Evolutionary conservation across 2,113 vertebrate species (phyloP), one percentile per base, ranked within the genome.

Genomic region (Ardeotis arabs): DNA sequence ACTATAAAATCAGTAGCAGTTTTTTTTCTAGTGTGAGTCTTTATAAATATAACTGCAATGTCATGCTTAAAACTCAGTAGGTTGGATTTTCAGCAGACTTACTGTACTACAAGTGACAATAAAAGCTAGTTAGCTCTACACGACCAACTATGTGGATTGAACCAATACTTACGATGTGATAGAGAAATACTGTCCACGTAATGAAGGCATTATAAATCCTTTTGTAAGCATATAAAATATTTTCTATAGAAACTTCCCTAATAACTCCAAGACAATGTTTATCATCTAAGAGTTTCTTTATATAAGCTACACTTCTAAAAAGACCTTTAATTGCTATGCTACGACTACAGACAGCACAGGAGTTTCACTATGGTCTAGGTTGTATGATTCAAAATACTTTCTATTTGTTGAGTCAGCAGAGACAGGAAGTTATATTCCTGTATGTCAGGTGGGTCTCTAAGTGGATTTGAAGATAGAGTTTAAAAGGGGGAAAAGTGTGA

Each of bases 341-440:
- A 24, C 2, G 6, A 2, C 31, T 62, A 41, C 27, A 56, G 20
- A 41, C 12, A 33, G 6, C 0, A 6, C 52, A 84, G 28, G 5
- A 68, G 16, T 83, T 67, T 44, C 35, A 7, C 28, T 83, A 0
- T 55, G 10, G 10, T 44, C 44, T 87, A 20, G 4, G 5, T 5
- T 83, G n/a, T 79, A n/a, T 39, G 20, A 41, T 50, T 69, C 23
- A 62, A 88, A 79, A 72, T 68, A 13, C 4, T 86, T 77, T 35
- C 14, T 73, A 15, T 31, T 64, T 84, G 6, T 68, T 60, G 35
- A 84, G 35, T 45, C 47, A 74, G 1, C 17, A 28, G 22, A 8
- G 10, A 35, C 20, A 33, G 21, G 24, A 72, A 69, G 8, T 10
- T 66, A 10, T 27, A 69, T 18, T 76, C 11, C 13, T 2, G 1